Conservation (phyloP, 2,888 invertebrate species). For the Drosophila formosana region DNA sequence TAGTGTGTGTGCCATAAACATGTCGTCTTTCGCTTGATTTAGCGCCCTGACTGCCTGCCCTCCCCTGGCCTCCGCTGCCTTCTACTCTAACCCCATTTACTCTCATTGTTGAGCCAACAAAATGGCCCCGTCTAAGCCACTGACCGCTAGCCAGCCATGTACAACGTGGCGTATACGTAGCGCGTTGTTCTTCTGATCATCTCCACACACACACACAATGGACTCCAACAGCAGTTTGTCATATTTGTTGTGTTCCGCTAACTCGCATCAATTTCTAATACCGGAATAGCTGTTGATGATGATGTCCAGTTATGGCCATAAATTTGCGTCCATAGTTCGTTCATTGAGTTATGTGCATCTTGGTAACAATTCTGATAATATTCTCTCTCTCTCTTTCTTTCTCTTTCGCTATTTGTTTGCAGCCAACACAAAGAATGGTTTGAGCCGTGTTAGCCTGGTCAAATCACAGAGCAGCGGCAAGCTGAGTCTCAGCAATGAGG, state of each 20-base stretch:
- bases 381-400: background rate
- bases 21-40: slow-evolving; percentile 85
- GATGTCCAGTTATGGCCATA: slow-evolving; percentile 69
- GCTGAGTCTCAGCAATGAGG: slow-evolving; percentile 60
- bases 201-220: slow-evolving; percentile 28
- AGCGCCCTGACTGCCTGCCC: slow-evolving; percentile 40
- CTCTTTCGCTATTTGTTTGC: background rate
- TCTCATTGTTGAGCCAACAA: slow-evolving; percentile 49
- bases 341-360: slow-evolving; percentile 40
- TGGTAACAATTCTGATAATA: slow-evolving; percentile 6
- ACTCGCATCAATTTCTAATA: slow-evolving; percentile 56
- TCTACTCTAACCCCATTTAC: background rate
- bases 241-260: slow-evolving; percentile 35
- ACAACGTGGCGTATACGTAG: slow-evolving; percentile 66
- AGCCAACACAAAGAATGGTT: slow-evolving; percentile 62
- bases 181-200: slow-evolving; percentile 28
- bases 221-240: slow-evolving; percentile 36
- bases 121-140: slow-evolving; percentile 69
- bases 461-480: slow-evolving; percentile 71
- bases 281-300: slow-evolving; percentile 15
- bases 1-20: slow-evolving; percentile 83
- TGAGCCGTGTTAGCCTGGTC: slow-evolving; percentile 57
- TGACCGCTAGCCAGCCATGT: slow-evolving; percentile 54
- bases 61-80: background rate
- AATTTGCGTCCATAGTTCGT: slow-evolving; percentile 59